Conservation (phyloP, 2,113 vertebrate genomes). For the Anser brachyrhynchus region DNA sequence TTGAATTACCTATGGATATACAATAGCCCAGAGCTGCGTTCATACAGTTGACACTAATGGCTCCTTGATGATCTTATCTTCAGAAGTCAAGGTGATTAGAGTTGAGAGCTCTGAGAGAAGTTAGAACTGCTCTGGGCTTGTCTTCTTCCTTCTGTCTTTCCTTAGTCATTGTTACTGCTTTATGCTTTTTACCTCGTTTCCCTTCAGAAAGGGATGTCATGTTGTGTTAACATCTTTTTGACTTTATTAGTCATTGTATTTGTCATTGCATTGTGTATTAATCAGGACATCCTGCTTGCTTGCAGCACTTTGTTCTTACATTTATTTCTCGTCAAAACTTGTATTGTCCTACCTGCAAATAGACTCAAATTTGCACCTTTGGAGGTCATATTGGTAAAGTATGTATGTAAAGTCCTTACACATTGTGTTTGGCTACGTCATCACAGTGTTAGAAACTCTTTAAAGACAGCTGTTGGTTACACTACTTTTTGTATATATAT, state of each 20-base stretch:
- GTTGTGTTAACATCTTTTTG: not conserved
- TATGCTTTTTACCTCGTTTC: not conserved
- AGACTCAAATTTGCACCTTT: not conserved
- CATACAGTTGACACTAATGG: not conserved
- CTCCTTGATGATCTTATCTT: not conserved
- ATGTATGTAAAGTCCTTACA: not conserved
- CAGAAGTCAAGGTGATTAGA: not conserved
- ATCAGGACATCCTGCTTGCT: not conserved
- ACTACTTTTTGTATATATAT: not conserved
- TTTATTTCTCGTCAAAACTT: not conserved
- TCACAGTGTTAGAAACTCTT: not conserved
- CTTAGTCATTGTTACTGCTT: not conserved
- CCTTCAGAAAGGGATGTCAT: not conserved
- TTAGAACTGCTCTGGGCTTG: not conserved
- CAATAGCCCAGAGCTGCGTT: not conserved
- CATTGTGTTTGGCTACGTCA: not conserved
- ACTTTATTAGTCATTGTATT: not conserved
- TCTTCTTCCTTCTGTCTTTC: not conserved
- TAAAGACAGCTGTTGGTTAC: not conserved
- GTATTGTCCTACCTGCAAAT: not conserved
- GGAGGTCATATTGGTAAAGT: not conserved
- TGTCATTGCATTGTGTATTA: not conserved
- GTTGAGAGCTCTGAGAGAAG: not conserved
- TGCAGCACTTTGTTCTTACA: not conserved
- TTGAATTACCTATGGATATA: not conserved